Conservation (phyloP, 92 coral and sea anemone genomes). For the Paragorgia papillata region DNA sequence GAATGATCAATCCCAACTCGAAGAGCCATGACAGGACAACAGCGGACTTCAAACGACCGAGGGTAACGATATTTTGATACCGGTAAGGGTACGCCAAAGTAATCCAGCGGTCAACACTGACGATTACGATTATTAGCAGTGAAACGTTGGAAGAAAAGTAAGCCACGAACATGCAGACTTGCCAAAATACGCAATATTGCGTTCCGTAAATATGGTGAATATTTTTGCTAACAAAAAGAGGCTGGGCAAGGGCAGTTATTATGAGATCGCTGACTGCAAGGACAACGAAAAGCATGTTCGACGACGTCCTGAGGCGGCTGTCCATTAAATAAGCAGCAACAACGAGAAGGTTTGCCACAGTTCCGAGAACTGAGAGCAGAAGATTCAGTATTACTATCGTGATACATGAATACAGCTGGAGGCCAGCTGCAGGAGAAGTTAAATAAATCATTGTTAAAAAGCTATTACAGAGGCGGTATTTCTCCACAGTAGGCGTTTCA, state of each 20-base stretch:
- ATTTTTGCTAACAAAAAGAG: neutral
- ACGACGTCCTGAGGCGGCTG: conserved; percentile 19
- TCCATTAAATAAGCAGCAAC: neutral
- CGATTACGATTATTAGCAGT: neutral
- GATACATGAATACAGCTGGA: neutral
- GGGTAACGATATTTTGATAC: conserved; percentile 14
- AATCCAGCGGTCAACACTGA: conserved; percentile 22
- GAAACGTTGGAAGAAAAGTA: conserved; percentile 1
- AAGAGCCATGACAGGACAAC: neutral
- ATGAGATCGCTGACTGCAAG: neutral
- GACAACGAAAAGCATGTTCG: conserved; percentile 4
- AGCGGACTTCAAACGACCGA: neutral
- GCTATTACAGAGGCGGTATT: too few species aligned
- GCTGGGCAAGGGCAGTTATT: neutral
- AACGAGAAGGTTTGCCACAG: neutral
- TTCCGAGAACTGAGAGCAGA: conserved; percentile 2
- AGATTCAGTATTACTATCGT: neutral
- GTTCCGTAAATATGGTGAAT: neutral
- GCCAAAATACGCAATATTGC: neutral
- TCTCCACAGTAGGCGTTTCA: too few species aligned
- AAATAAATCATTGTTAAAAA: too few species aligned
- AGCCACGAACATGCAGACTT: neutral
- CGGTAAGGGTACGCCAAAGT: conserved; percentile 32
- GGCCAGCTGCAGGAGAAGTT: neutral
- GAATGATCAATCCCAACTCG: neutral